Percentiles rank a stretch among this genome's conserved stretches.
phyloP scores from a whole-genome alignment of 2,113 vertebrate genomes.

The Scalopus aquaticus region DNA sequence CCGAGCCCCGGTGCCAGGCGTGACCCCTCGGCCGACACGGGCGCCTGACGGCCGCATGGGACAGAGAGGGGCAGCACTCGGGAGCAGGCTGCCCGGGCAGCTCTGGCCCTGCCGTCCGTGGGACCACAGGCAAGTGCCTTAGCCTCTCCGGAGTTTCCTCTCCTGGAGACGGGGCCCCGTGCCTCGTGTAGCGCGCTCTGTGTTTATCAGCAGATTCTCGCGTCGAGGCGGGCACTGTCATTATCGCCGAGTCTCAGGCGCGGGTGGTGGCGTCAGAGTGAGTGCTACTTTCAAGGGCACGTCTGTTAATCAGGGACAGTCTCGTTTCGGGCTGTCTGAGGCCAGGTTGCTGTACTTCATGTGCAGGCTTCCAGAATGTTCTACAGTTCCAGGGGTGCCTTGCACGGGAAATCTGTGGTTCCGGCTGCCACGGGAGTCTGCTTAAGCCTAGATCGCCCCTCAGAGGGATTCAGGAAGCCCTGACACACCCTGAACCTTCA shows the following conservation, averaged over 20 bases:
- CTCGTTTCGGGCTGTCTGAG: not conserved
- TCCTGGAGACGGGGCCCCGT: no score
- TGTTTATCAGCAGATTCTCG: fast-evolving
- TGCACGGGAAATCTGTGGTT: not conserved
- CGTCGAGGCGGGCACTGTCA: fast-evolving
- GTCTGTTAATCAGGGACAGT: fast-evolving
- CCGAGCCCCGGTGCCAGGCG: not conserved
- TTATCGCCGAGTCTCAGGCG: not conserved
- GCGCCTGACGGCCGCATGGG: not conserved
- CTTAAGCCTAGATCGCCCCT: not conserved
- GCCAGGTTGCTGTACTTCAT: not conserved
- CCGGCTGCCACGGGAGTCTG: not conserved
- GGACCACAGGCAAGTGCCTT: not conserved
- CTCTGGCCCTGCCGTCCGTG: not conserved
- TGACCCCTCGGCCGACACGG: not conserved
- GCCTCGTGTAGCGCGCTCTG: fast-evolving
- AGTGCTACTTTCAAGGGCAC: no score
- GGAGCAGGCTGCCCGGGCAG: not conserved
- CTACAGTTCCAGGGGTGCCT: not conserved
- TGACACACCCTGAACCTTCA: not conserved
- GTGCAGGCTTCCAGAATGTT: not conserved
- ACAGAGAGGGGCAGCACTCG: no score
- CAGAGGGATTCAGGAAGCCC: not conserved
- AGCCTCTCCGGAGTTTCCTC: not conserved
- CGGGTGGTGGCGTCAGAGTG: not conserved